Base-by-base conservation (phyloP, 2,888 invertebrate genomes). In the Campoplex nolae region DNA sequence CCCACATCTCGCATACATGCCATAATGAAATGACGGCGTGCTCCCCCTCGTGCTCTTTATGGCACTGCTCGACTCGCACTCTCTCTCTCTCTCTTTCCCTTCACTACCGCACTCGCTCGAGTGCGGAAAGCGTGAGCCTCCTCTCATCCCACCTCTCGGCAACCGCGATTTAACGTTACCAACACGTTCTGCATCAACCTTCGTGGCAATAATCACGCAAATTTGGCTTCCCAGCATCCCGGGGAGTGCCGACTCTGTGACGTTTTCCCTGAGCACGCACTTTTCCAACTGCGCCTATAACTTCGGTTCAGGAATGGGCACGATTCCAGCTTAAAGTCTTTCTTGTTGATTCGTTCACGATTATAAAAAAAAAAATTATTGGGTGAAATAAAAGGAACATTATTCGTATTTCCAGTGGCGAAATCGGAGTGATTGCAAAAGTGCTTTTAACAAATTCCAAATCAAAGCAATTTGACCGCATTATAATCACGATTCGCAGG, bases 1-100 rank as follows among this genome's bases (percentile, higher is more conserved):
- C 54, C 42, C 42, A 38, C 65, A 42, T 35, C 67, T 70, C 73
- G 76, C 81, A 54, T 78, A 71, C 78, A 70, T 62, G 74, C 48
- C 48, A 51, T 84, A 87, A 87, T 87, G 84, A 84, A 87, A 87
- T 84, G 84, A 87, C 86, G 79, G 79, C 70, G 42, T 56, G 62
- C 71, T 80, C 81, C 51, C 83, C 74, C 81, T 54, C 74, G 11
- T 48, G 54, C 76, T 73, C 83, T 78, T 73, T 75, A 75, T 71
- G 75, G 51, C 65, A 65, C 58, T 70, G 70, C 70, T 75, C 70
- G 75, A 58, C 82, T 74, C 77, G 56, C 51, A 48, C 74, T 13
- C 6, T 38, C 74, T 74, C 85, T 65, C 70, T 71, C 75, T 35
- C 62, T 62, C 62, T 62, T 32, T 79, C 67, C 51, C 70, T 70